Base-by-base conservation (phyloP, 2,888 invertebrate species). In the Temnothorax ravouxi region DNA sequence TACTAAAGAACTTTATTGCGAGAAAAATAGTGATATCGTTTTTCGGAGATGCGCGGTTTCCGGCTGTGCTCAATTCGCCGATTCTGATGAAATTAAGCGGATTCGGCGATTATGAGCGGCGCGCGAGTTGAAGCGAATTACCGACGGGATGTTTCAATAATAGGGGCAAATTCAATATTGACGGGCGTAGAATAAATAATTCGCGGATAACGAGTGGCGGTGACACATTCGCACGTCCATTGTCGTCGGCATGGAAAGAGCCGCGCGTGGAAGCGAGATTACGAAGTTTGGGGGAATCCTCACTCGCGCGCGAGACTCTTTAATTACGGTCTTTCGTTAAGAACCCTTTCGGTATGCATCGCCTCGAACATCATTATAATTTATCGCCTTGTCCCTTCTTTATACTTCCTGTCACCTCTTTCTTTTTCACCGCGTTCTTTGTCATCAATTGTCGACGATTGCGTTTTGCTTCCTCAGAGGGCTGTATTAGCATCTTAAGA, bases 111-210 rank as follows among this genome's bases (percentile, higher is more conserved):
- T 79, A 79, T 59, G 69, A 47, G 67, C 44, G 47, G 13, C 69
- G 47, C 3, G 47, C 69, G 59, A 50, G 71, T 71, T 59, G 47
- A 69, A 69, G 59, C 79, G 47, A 71, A 71, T 80, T 80, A 80
- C 47, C 21, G 6, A 13, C 15, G 38, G 79, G 71, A 50, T 71
- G 50, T 71, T 80, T 59, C 79, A 71, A 71, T 80, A 50, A 80
- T 71, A 71, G 59, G 47, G 18, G 38, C 50, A 80, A 59, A 80
- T 80, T 80, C 69, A 61, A 80, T 80, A 80, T 80, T 71, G 79
- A 71, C 79, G 79, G 38, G 59, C 38, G 47, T 59, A 71, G 79
- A 80, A 80, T 71, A 80, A 80, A 69, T 80, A 69, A 80, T 71
- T 80, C 50, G 71, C 25, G 59, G n/a, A n/a, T 71, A 80, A 71